Evolutionary conservation across 2,113 vertebrate species (phyloP), one percentile per base, ranked within the genome.

Genomic region (Phycodurus eques): DNA sequence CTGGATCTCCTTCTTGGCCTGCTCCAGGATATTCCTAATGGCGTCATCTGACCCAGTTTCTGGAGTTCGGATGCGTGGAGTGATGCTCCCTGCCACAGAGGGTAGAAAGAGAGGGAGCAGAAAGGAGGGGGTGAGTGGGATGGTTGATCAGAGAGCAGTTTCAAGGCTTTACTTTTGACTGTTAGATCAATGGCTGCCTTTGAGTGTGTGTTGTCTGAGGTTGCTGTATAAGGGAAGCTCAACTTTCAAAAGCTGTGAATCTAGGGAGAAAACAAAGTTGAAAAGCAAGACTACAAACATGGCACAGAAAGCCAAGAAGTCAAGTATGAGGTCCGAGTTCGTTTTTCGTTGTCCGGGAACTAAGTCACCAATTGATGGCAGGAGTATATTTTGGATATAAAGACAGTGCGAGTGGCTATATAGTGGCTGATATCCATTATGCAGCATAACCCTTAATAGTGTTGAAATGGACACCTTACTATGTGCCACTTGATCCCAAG

Each of bases 1-100:
- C 92, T 99, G 97, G 11, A 99, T 98, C 90, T 99, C 98, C 90
- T 98, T 99, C 92, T 99, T 99, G 10, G 98, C 98, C 92, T 99
- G 98, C 89, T 99, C 98, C 82, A 99, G 90, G 92, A 99, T 99
- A 88, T 82, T 99, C 93, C 98, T 99, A 91, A 99, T 99, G 90
- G 97, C 97, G 0, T 99, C 97, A 14, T 99, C 97, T 0, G 97
- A 98, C 89, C 98, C 98, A 0, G 97, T 99, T 93, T 99, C 98
- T 0, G 98, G 98, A 0, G 98, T 99, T 92, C 97, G 94, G 88
- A 99, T 99, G 88, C 97, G 94, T 0, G 98, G 98, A 49, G 98
- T 99, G 91, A 99, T 99, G 90, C 97, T 99, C 86, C 98, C 98
- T 99, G 93, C 83, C 88, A 91, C 81, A 88, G 88, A 89, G 86